phyloP scores from a whole-genome alignment of 2,888 invertebrate genomes.

The Harpalus rufipes region DNA sequence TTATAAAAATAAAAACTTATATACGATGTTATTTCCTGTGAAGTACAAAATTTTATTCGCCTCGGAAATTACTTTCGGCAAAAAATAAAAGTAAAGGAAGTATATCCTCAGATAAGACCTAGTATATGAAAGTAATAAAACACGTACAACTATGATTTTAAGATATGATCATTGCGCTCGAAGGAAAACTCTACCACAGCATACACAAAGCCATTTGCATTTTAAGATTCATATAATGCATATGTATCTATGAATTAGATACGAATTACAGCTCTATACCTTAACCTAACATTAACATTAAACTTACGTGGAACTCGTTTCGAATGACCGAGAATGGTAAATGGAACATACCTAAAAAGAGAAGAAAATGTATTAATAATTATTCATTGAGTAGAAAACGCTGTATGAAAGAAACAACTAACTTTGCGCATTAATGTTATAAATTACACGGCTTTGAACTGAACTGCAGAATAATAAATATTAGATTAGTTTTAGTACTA shows the following conservation, averaged over 20 bases:
- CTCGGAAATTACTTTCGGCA: not conserved
- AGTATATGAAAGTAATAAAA: constrained; percentile 38
- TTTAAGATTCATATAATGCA: constrained; percentile 31
- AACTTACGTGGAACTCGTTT: not conserved
- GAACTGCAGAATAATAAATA: constrained; percentile 43
- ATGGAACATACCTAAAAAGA: constrained; percentile 23
- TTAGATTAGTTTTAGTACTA: constrained; percentile 27
- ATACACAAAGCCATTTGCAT: constrained; percentile 20
- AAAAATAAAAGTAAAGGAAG: constrained; percentile 20
- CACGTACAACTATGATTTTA: constrained; percentile 24
- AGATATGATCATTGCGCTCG: constrained; percentile 12
- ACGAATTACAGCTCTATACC: not conserved
- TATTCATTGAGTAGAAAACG: not conserved
- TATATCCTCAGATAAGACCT: constrained; percentile 23
- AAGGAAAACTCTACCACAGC: constrained; percentile 1
- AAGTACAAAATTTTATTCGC: constrained; percentile 9
- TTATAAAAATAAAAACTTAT: not conserved
- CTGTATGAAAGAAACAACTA: constrained; percentile 13
- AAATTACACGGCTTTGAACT: constrained; percentile 27
- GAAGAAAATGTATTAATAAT: constrained; percentile 8
- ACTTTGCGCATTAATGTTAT: constrained; percentile 15
- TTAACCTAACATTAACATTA: not conserved
- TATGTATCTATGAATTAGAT: constrained; percentile 17
- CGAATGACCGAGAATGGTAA: not conserved
- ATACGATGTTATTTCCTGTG: not conserved